Conservation (phyloP, 2,797 vertebrate species). For the Pangasius djambal region DNA sequence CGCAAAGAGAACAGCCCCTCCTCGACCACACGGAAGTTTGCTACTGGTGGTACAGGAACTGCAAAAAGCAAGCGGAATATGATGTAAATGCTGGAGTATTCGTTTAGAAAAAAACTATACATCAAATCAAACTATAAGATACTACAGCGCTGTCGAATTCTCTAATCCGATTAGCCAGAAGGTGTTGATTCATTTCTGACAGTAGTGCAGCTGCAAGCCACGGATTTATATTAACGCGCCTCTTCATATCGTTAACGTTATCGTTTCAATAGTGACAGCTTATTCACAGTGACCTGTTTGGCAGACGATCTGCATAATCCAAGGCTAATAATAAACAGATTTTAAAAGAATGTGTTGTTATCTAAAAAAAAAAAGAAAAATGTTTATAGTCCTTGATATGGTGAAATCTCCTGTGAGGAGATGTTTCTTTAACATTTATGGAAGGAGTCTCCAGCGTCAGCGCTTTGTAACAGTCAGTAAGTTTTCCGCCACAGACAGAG, state of each 20-base stretch:
- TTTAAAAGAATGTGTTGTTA: neutral
- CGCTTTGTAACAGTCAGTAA: neutral
- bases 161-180: neutral
- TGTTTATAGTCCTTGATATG: neutral
- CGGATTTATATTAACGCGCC: neutral
- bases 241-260: neutral
- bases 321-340: neutral
- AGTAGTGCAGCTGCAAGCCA: neutral
- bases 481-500: too few species aligned
- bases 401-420: neutral
- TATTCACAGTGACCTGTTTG: neutral
- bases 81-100: too few species aligned
- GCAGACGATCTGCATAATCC: neutral
- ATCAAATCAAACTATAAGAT: neutral
- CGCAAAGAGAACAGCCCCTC: slow-evolving; percentile 83
- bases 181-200: neutral
- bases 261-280: neutral
- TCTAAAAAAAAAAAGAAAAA: neutral
- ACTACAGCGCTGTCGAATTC: neutral
- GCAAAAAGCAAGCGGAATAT: neutral
- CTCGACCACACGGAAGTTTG: slow-evolving; percentile 86
- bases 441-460: neutral
- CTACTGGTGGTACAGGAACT: slow-evolving; percentile 82
- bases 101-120: too few species aligned
- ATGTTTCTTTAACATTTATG: neutral